Evolutionary conservation across 2,113 vertebrate species (phyloP).

Genomic region (Nesogale talazaci): DNA sequence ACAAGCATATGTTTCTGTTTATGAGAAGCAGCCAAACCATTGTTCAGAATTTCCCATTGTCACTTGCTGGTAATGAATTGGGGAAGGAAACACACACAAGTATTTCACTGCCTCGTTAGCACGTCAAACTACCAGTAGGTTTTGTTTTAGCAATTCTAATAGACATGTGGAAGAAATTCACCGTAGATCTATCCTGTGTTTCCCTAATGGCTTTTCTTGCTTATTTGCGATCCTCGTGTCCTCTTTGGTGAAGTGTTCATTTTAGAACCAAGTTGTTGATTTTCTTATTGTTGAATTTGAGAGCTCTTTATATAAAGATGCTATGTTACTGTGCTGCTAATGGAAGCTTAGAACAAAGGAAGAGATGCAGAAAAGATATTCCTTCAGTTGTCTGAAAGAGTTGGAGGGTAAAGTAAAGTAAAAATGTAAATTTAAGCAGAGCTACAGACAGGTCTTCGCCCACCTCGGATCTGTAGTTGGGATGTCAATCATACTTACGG

Average conservation of each 20-base stretch:
- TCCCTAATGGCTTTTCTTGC: too few species aligned
- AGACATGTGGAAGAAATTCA: too few species aligned
- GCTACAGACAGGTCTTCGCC: not conserved
- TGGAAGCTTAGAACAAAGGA: not conserved
- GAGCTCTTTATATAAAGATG: slow-evolving; percentile 11
- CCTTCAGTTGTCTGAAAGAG: not conserved
- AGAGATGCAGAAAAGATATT: not conserved
- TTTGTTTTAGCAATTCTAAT: too few species aligned
- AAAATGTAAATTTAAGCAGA: not conserved
- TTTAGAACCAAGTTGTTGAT: not conserved
- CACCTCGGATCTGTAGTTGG: not conserved
- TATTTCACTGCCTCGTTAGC: too few species aligned
- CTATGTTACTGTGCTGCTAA: not conserved
- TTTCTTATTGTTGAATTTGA: slow-evolving; percentile 31
- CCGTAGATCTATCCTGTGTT: too few species aligned
- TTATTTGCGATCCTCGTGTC: not conserved
- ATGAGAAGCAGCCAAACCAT: too few species aligned
- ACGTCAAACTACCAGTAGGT: too few species aligned
- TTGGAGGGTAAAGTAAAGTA: not conserved
- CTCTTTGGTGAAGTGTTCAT: slow-evolving; percentile 21
- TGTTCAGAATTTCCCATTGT: too few species aligned
- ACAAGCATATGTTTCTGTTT: too few species aligned
- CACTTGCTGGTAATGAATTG: too few species aligned
- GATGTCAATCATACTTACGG: slow-evolving; percentile 89
- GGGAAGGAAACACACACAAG: too few species aligned